Evolutionary conservation across 2,797 vertebrate species (phyloP), one percentile per base, ranked within the genome.

Genomic region (Macropodus opercularis): DNA sequence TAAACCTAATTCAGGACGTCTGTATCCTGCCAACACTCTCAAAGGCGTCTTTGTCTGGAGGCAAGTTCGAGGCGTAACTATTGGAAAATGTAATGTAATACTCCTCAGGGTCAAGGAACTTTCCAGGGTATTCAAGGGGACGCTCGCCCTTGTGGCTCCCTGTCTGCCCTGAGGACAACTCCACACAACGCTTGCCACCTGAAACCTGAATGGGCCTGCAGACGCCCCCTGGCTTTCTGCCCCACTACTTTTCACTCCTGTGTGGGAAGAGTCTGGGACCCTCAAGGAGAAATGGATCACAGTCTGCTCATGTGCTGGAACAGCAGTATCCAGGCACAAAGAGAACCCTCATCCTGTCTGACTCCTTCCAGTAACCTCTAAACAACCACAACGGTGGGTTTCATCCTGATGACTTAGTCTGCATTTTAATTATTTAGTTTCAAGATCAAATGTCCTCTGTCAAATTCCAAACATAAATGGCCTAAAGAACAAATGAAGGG

Each of bases 21-120:
- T 26, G 5, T 52, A 65, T 49, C 73, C 60, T 55, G 26, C 52
- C 58, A 13, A 39, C 44, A 61, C 59, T 62, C 39, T 90, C 72
- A 89, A 92, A 86, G 68, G 79, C 49, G 59, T 50, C 86, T 89
- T 80, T 92, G 87, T 90, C 86, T 73, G 39, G 58, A 61, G 75
- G 78, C 52, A 24, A 69, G 57, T 39, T 59, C 7, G 13, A 34
- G 53, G 66, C 72, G 40, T 75, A 40, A 70, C 79, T 75, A 83
- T 68, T 77, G 67, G 75, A 63, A 71, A 79, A 63, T 69, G 89
- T 85, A 91, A 91, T 3, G 50, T 64, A 77, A 90, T 79, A 79
- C 86, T 84, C 61, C 57, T 77, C 53, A 29, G 77, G 87, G 82
- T 85, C 80, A 75, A 66, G 67, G 76, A 84, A 75, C 60, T 86